Evolutionary conservation across 2,113 vertebrate species (phyloP), one percentile per base, ranked within the genome.

Genomic region (Pyrgilauda ruficollis): DNA sequence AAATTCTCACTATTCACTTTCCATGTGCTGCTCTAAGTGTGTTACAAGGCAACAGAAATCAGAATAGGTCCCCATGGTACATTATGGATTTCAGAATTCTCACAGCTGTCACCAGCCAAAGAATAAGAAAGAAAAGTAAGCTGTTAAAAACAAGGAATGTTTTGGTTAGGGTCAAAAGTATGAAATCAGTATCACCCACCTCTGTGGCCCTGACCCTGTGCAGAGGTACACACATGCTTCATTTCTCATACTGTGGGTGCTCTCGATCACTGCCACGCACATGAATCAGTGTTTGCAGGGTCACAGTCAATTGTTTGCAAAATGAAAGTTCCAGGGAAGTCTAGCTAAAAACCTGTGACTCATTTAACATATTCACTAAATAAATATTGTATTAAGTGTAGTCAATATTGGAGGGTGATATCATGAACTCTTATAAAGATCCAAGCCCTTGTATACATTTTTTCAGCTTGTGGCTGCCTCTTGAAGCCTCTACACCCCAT

Each of bases 1-100:
- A 95, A 92, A 90, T 92, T 86, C 68, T 92, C 83, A 15, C 64
- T 93, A 67, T 90, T 88, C 41, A 30, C 79, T 89, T 94, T 78
- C 83, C 85, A 81, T 90, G 90, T 95, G 90, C 81, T 86, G 33
- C 84, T 88, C 28, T 94, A 92, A 96, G 76, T 78, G 47, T 11
- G 21, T 94, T 94, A 78, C 92, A 89, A 96, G 85, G 79, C 56
- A 90, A 88, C 35, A 96, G 72, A 90, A 94, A 95, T 88, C 59
- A 86, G 83, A 94, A 91, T 35, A 80, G 82, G 72, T 88, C 94
- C 88, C 95, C 35, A 17, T 72, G 75, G 85, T 92, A 59, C 47
- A 6, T 49, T 50, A 77, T 46, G 68, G 44, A 81, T 90, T 96
- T 96, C 85, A 96, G 52, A 93, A 96, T 86, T 95, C 90, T 94